Evolutionary conservation across 2,113 vertebrate genomes (phyloP).

Genomic region (Hippocampus guttulatus): DNA sequence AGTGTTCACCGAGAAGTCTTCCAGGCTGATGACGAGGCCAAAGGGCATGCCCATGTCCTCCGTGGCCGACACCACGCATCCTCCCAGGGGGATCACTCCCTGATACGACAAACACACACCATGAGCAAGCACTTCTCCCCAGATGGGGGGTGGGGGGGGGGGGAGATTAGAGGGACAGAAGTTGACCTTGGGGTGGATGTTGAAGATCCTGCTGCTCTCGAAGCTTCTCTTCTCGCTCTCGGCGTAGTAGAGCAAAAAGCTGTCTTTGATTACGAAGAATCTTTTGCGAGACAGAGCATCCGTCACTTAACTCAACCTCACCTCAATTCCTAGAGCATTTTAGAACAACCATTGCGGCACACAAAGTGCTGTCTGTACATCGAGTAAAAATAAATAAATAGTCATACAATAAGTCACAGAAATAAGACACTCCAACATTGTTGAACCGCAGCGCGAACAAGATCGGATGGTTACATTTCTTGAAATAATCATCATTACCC

Average conservation of each 20-base stretch:
- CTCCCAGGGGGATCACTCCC: conserved; percentile 93
- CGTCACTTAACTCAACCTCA: no score
- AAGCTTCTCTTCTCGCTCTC: conserved; percentile 91
- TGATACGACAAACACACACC: conserved; percentile 40
- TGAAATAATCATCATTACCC: no score
- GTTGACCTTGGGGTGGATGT: conserved; percentile 94
- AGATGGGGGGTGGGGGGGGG: no score
- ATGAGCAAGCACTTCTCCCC: background rate
- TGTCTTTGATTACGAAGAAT: conserved; percentile 98
- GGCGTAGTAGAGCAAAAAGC: conserved; percentile 93
- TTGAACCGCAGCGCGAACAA: no score
- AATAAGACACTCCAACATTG: no score
- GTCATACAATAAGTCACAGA: no score
- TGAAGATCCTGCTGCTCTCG: conserved; percentile 90
- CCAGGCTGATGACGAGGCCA: conserved; percentile 86
- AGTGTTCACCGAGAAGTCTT: conserved; percentile 87
- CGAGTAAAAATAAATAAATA: no score
- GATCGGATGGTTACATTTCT: no score
- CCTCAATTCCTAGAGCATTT: no score
- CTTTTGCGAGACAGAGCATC: conserved; percentile 56
- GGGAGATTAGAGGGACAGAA: background rate
- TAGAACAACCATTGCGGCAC: no score
- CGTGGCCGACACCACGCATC: conserved; percentile 85
- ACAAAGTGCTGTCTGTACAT: no score
- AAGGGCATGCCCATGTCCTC: conserved; percentile 94